Evolutionary conservation across 1,140 invertebrate species (phyloP).

Genomic region (Oscheius sp.): DNA sequence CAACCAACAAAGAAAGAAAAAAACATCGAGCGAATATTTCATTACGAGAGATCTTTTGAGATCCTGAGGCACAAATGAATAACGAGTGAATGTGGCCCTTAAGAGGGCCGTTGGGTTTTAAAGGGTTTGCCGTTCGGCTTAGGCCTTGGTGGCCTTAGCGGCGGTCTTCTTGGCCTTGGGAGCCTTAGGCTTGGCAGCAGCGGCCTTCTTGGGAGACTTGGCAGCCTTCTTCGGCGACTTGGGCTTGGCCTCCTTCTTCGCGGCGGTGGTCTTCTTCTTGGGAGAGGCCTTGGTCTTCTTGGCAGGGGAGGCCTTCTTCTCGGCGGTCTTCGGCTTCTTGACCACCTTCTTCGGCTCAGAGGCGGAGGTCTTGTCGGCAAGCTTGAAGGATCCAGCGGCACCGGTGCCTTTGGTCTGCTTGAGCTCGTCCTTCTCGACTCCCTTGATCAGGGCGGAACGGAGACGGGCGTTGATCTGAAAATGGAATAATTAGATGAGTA

Average conservation of each 20-base stretch:
- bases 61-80: neutral
- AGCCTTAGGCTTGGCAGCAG: constrained; percentile 19
- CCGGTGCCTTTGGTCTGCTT: constrained; percentile 61
- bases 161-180: constrained; percentile 19
- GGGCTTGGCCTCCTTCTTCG: constrained; percentile 36
- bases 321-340: too few species aligned
- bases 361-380: constrained; percentile 30
- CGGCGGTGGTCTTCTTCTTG: constrained; percentile 48
- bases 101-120: constrained; percentile 7
- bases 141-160: constrained; percentile 18
- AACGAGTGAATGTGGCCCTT: constrained; percentile 3
- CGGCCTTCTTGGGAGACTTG: constrained; percentile 26
- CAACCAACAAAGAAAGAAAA: too few species aligned
- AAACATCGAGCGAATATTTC: too few species aligned
- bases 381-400: constrained; percentile 61
- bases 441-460: constrained; percentile 56
- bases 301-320: too few species aligned
- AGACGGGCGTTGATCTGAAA: constrained; percentile 56
- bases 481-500: neutral
- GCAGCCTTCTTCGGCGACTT: constrained; percentile 29
- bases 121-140: neutral
- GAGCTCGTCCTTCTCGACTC: constrained; percentile 51
- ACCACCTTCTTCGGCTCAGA: constrained; percentile 35
- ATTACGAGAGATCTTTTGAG: neutral
- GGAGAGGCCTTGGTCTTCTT: too few species aligned